A percentile compares a stretch with the other conserved stretches of the same genome.
Conservation (phyloP, 2,797 vertebrate genomes). For the Esox lucius region DNA sequence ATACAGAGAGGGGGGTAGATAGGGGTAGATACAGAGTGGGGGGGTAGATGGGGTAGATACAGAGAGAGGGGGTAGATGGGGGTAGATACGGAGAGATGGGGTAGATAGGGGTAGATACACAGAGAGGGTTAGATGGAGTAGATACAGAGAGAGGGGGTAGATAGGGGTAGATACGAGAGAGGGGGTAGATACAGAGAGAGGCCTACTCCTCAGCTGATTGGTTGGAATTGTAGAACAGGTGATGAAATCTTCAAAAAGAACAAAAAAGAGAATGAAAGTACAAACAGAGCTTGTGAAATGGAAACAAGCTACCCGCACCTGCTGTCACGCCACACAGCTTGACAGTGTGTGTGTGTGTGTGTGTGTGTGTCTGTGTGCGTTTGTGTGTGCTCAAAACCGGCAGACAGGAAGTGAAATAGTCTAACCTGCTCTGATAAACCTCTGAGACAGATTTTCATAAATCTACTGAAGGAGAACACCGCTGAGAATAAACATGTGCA, state of each 20-base stretch:
- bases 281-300: too few species aligned
- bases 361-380: not conserved
- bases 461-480: not conserved
- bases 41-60: not conserved
- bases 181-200: not conserved
- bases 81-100: constrained; percentile 13
- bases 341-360: not conserved
- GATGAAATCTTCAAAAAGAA: too few species aligned
- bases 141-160: too few species aligned
- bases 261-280: too few species aligned
- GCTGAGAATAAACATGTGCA: not conserved
- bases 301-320: too few species aligned
- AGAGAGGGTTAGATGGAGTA: constrained; percentile 10
- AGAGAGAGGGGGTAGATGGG: not conserved
- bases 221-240: too few species aligned
- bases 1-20: too few species aligned
- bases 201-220: not conserved
- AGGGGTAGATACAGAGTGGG: not conserved
- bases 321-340: too few species aligned
- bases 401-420: not conserved
- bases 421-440: not conserved
- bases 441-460: not conserved
- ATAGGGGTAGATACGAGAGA: too few species aligned
- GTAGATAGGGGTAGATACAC: too few species aligned
- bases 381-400: not conserved